Conservation (phyloP, 2,797 vertebrate species). For the Catamblyrhynchus diadema region DNA sequence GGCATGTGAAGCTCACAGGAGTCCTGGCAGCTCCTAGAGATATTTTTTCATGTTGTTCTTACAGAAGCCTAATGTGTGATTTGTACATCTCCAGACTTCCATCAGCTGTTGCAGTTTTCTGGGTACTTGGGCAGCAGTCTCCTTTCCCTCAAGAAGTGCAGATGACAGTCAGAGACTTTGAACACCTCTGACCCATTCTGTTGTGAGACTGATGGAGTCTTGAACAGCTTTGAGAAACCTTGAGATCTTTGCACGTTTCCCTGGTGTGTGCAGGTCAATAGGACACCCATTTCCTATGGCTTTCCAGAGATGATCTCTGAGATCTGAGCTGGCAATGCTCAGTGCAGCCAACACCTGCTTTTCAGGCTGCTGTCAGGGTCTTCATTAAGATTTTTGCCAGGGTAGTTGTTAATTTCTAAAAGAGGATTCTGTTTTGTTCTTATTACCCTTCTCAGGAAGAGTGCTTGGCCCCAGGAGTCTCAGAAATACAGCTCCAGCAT, state of each 20-base stretch:
- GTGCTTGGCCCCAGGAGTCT: neutral
- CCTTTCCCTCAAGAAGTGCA: neutral
- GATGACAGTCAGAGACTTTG: neutral
- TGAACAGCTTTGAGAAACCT: neutral
- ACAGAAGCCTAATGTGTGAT: neutral
- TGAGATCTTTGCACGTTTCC: neutral
- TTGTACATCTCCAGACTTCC: neutral
- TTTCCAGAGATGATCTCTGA: neutral
- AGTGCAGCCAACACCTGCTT: neutral
- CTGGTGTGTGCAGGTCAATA: neutral
- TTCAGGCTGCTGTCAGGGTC: neutral
- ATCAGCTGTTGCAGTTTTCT: neutral
- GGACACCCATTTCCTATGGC: neutral
- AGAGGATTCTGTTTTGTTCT: neutral
- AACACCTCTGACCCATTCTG: neutral
- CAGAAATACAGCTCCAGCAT: neutral
- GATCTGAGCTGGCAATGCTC: neutral
- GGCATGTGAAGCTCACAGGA: neutral
- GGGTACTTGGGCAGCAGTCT: neutral
- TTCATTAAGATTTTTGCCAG: neutral
- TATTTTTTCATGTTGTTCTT: neutral
- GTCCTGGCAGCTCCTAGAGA: neutral
- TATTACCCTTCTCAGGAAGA: neutral
- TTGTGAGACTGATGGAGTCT: neutral
- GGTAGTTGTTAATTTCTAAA: neutral